phyloP scores from a whole-genome alignment of 2,888 invertebrate species.

The Rosalia funebris region DNA sequence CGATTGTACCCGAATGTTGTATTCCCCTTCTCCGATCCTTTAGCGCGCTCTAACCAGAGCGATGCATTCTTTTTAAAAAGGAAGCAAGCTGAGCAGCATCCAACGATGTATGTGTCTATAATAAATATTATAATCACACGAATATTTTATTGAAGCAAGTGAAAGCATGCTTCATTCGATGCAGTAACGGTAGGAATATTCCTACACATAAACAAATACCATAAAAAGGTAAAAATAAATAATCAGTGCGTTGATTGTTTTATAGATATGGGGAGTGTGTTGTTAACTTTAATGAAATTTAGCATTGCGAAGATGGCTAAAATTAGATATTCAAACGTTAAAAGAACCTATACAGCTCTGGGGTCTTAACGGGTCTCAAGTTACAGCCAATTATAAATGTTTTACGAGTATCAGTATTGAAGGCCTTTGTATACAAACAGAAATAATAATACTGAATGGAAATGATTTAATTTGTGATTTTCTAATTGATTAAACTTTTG shows the following conservation, averaged over 20 bases:
- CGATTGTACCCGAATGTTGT: no score
- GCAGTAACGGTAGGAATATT: no score
- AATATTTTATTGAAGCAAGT: no score
- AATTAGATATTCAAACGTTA: neutral
- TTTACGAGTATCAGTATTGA: neutral
- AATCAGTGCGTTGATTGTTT: neutral
- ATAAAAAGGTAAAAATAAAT: neutral
- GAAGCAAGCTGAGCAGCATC: no score
- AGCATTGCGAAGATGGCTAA: neutral
- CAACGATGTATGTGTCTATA: no score
- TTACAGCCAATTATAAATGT: neutral
- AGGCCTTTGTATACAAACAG: constrained; percentile 2
- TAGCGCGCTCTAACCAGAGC: no score
- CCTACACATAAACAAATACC: constrained; percentile 4
- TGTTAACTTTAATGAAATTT: constrained; percentile 1
- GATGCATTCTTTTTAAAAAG: no score
- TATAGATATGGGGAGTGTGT: constrained; percentile 10
- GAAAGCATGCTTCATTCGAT: no score
- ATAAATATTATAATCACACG: no score
- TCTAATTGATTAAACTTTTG: constrained; percentile 2
- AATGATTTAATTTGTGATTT: constrained; percentile 3
- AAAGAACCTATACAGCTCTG: neutral
- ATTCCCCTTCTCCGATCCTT: no score
- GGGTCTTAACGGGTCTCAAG: constrained; percentile 10
- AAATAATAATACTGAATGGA: constrained; percentile 9